Conservation (phyloP, 37 sponge, comb jelly and placozoan species). For the Diacarnus erythraeanus region DNA sequence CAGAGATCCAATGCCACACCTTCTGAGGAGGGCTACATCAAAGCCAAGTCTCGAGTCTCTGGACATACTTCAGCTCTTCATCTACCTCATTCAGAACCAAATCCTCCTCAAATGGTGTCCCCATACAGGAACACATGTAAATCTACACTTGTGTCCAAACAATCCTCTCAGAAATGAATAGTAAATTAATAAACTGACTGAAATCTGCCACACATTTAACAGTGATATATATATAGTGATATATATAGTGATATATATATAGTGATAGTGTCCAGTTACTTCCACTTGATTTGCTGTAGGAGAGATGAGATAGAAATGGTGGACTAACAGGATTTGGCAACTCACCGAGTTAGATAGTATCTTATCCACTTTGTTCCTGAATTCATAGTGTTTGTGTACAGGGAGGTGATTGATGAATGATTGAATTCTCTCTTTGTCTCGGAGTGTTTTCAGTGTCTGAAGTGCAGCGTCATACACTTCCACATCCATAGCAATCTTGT, state of each 20-base stretch:
- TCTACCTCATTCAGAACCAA: background rate
- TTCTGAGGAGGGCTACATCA: slow-evolving; percentile 7
- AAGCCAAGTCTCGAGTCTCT: background rate
- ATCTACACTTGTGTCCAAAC: background rate
- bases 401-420: slow-evolving; percentile 43
- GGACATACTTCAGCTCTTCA: background rate
- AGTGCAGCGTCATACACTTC: slow-evolving; percentile 20
- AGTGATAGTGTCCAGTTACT: too few relatives aligned
- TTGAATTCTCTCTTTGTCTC: slow-evolving; percentile 26
- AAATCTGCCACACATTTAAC: too few relatives aligned
- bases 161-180: background rate
- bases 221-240: too few relatives aligned
- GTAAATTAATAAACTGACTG: too few relatives aligned
- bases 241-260: too few relatives aligned
- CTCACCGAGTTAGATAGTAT: slow-evolving; percentile 28
- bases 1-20: slow-evolving; percentile 69
- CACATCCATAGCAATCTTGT: slow-evolving; percentile 39
- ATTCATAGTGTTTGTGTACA: slow-evolving; percentile 4
- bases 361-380: slow-evolving; percentile 25
- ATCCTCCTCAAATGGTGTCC: background rate
- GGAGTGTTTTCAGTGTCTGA: slow-evolving; percentile 19
- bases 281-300: slow-evolving; percentile 53
- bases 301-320: background rate
- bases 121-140: slow-evolving; percentile 10
- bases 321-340: background rate